A percentile compares a stretch with the other conserved stretches of the same genome.
These are phyloP conservation scores for Patella caerulea DNA, from an alignment of 2,888 invertebrate genomes.

Conservation along the genomic window DNA sequence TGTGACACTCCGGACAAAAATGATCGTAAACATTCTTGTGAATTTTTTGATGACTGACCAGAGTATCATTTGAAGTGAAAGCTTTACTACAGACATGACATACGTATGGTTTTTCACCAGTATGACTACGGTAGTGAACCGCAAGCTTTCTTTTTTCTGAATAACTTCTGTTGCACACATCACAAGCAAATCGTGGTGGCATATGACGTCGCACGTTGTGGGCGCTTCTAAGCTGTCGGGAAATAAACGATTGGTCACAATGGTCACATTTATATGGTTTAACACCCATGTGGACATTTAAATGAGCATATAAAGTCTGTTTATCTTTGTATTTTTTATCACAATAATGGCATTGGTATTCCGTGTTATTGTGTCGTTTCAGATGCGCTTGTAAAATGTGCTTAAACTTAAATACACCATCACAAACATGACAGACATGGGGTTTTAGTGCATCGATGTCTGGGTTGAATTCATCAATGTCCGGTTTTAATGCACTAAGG, in stretches of 20 bases:
- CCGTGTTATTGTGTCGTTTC: background rate
- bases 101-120: conserved; percentile 1
- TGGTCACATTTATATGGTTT: background rate
- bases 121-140: background rate
- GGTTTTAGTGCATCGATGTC: background rate
- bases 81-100: background rate
- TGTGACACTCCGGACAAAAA: background rate
- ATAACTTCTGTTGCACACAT: background rate
- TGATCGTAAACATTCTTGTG: background rate
- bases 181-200: background rate
- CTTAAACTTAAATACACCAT: background rate
- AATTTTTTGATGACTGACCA: background rate
- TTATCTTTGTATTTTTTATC: background rate
- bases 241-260: background rate
- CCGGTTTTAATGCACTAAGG: background rate
- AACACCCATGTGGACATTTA: background rate
- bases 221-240: background rate
- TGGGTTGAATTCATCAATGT: background rate
- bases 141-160: background rate
- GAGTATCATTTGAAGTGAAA: background rate
- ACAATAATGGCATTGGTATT: background rate
- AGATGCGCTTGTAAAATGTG: background rate
- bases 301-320: background rate
- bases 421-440: background rate
- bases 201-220: background rate